Conservation (phyloP, 2,888 invertebrate genomes). For the Macroteleia sp. region DNA sequence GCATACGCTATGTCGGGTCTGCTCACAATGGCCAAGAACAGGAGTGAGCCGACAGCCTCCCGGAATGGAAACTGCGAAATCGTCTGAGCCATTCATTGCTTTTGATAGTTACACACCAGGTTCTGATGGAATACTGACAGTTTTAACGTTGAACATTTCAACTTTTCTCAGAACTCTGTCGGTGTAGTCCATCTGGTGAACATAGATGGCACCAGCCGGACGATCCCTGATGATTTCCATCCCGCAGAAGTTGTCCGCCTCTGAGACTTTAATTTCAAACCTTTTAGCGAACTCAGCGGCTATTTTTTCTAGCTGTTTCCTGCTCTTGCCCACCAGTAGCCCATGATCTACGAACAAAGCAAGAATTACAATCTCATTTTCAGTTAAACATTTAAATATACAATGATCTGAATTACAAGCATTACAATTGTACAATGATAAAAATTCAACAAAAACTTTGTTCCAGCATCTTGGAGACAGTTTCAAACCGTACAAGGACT, state of each 20-base stretch:
- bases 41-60: slow-evolving; percentile 46
- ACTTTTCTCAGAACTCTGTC: slow-evolving; percentile 49
- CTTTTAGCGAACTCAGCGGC: background rate
- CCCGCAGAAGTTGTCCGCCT: slow-evolving; percentile 54
- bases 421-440: slow-evolving; percentile 61
- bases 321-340: slow-evolving; percentile 51
- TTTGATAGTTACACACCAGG: slow-evolving; percentile 26
- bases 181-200: slow-evolving; percentile 58
- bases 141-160: slow-evolving; percentile 49
- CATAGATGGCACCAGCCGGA: slow-evolving; percentile 21
- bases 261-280: slow-evolving; percentile 40
- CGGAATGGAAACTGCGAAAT: slow-evolving; percentile 13
- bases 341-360: slow-evolving; percentile 66
- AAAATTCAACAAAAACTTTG: slow-evolving; percentile 59
- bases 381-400: slow-evolving; percentile 53
- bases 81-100: background rate
- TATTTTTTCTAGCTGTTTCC: background rate
- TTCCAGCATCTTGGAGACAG: slow-evolving; percentile 74
- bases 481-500: slow-evolving; percentile 73
- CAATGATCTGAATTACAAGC: slow-evolving; percentile 67
- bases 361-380: slow-evolving; percentile 27
- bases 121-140: slow-evolving; percentile 51
- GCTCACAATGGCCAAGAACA: slow-evolving; percentile 44
- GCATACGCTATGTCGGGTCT: slow-evolving; percentile 63
- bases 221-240: slow-evolving; percentile 56